Evolutionary conservation across 1,140 invertebrate species (phyloP), one percentile per base, ranked within the genome.

Genomic region (Wiebesia pumilae): DNA sequence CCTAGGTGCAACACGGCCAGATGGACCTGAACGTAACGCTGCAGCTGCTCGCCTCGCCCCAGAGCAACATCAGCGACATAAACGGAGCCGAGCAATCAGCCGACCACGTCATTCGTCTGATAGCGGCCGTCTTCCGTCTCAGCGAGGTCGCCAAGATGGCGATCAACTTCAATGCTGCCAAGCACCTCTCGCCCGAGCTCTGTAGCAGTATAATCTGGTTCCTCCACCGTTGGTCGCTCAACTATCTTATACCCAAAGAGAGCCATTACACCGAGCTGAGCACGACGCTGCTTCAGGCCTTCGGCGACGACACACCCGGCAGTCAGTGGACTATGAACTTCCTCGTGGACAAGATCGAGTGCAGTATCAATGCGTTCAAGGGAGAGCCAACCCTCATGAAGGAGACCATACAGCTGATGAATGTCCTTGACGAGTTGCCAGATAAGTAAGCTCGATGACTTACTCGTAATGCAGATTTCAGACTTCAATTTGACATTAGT

Each of bases 201-300:
- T 96, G 96, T 10, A 96, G 95, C 58, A 97, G 96, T 1, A 93
- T 97, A 38, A 95, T 97, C 83, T 98, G 97, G 97, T 97, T 98
- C 89, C 93, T 98, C 12, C 95, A 96, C 80, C 95, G 96, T 88
- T 98, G 96, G 96, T 95, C 96, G 54, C 93, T 96, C 62, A 95
- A 95, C 21, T 98, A 98, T 91, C 93, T 98, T 40, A 92, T 97
- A 81, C 95, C 96, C 35, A 94, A 95, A 40, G 96, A 97, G 89
- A 95, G 93, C 35, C 94, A 95, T 90, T 98, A 97, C 90, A 91
- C 94, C 40, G 95, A 97, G 93, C 96, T 96, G 88, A 92, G 90
- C 87, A 86, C 86, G 27, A 93, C 94, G 19, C 89, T 96, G n/a
- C 89, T 94, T 14, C 90, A 95, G 65, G 95, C 95, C 19, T 97